Evolutionary conservation across 2,888 invertebrate genomes (phyloP), one percentile per base, ranked within the genome.

Genomic region (Ectemnius cavifrons): DNA sequence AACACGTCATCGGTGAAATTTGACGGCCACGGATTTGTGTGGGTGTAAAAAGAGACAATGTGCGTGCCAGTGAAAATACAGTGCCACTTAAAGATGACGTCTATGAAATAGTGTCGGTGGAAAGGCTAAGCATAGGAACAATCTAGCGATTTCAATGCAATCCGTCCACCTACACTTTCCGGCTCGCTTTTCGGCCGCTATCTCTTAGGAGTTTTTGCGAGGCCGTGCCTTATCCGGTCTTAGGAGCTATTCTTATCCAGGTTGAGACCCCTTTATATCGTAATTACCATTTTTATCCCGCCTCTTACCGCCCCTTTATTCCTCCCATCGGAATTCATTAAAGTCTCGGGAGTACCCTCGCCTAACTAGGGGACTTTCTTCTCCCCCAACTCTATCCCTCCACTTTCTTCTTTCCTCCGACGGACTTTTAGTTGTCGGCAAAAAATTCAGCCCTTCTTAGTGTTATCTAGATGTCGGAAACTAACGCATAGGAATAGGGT

Each of bases 261-360:
- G 37, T 77, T 75, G 78, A 75, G 84, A 82, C 85, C 81, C 82
- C 84, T 89, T 89, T 88, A 88, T 89, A 88, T 88, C 86, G 87
- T 89, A 88, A 89, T 90, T 89, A 88, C 86, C 88, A 89, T 89
- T 89, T 89, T 90, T 86, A 87, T 88, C 85, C 86, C 81, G 81
- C 78, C 80, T 78, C 81, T 71, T 75, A 65, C 66, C 72, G 59
- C 60, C 65, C 77, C 70, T 76, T 78, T 79, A 78, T 84, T 79
- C 81, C 76, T 81, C 84, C 87, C 87, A 85, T 89, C 79, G 87
- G 88, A 89, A 90, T 89, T 89, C 89, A 89, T 89, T 90, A 89
- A 86, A 89, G 84, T 86, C 84, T 80, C 81, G 71, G 76, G 82
- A 82, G 86, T 78, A 88, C 87, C 85, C 85, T 85, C 84, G 83